Percentiles rank a stretch among this genome's conserved stretches.
Evolutionary conservation across 2,888 invertebrate species (phyloP).

Genomic region (Drosophila anceps): DNA sequence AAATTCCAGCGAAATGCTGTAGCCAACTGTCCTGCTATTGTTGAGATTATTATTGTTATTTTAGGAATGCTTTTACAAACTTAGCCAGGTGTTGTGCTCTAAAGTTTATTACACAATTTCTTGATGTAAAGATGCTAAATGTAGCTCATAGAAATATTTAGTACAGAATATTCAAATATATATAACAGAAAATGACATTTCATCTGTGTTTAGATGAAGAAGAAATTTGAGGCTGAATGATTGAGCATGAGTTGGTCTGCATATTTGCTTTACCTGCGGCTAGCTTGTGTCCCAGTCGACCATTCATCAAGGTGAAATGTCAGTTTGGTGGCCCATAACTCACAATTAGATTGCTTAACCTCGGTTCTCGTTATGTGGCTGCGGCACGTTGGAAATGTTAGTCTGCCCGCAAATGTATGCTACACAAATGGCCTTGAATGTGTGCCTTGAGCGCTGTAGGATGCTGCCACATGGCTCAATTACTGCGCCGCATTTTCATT

Average conservation of each 20-base stretch:
- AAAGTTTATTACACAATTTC: not conserved
- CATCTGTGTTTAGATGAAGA: constrained; percentile 6
- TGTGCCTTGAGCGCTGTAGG: not conserved
- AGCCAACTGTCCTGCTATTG: not conserved
- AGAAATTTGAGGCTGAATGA: constrained; percentile 54
- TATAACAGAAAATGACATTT: not conserved
- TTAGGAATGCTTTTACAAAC: not conserved
- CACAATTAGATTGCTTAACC: constrained; percentile 50
- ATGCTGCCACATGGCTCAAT: constrained; percentile 28
- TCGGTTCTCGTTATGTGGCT: not conserved
- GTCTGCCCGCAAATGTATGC: constrained; percentile 15
- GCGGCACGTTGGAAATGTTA: constrained; percentile 6
- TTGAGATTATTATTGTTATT: not conserved
- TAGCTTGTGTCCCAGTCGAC: constrained; percentile 1
- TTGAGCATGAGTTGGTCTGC: constrained; percentile 20
- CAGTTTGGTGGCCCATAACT: constrained; percentile 65
- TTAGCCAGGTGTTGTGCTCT: not conserved
- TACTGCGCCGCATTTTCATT: constrained; percentile 24
- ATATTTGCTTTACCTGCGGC: constrained; percentile 13
- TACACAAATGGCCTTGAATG: constrained; percentile 34
- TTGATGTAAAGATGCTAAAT: not conserved
- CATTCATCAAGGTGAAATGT: constrained; percentile 71
- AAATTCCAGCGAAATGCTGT: not conserved
- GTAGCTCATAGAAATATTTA: constrained; percentile 20
- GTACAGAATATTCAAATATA: not conserved